Evolutionary conservation across 1,140 invertebrate species (phyloP).

Genomic region (Riptortus pedestris): DNA sequence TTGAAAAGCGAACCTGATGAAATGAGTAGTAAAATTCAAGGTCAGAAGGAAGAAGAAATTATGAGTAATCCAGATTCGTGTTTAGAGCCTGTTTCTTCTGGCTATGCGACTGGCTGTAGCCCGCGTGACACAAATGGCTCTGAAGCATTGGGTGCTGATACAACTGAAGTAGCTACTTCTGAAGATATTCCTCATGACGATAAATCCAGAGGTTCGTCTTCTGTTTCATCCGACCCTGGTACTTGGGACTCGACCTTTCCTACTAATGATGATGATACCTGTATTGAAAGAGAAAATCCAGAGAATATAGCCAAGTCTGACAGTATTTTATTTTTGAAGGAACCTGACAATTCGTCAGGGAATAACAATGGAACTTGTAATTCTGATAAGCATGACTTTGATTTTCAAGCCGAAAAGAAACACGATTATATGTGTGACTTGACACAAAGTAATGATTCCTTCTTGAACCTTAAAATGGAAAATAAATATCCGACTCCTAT

Average conservation of each 20-base stretch:
- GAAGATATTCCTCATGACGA: constrained; percentile 60
- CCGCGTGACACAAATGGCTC: constrained; percentile 40
- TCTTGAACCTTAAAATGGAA: neutral
- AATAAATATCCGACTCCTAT: neutral
- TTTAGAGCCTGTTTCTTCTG: constrained; percentile 27
- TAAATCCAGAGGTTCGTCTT: constrained; percentile 46
- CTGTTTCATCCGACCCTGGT: constrained; percentile 47
- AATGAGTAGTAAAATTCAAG: constrained; percentile 14
- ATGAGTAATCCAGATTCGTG: constrained; percentile 27
- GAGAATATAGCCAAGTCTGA: constrained; percentile 9
- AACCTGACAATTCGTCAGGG: neutral
- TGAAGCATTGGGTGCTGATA: constrained; percentile 39
- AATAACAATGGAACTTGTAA: neutral
- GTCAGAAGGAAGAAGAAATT: constrained; percentile 22
- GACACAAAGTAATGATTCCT: neutral
- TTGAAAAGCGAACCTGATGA: constrained; percentile 3
- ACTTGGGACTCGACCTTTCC: constrained; percentile 44
- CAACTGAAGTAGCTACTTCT: constrained; percentile 43
- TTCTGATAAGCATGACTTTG: neutral
- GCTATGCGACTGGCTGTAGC: constrained; percentile 38
- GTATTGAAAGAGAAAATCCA: constrained; percentile 29
- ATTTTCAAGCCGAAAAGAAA: neutral
- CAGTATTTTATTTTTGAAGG: constrained; percentile 11
- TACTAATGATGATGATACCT: constrained; percentile 28
- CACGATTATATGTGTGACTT: neutral